Evolutionary conservation across 1,140 invertebrate species (phyloP), one percentile per base, ranked within the genome.

Genomic region (Contarinia nasturtii): DNA sequence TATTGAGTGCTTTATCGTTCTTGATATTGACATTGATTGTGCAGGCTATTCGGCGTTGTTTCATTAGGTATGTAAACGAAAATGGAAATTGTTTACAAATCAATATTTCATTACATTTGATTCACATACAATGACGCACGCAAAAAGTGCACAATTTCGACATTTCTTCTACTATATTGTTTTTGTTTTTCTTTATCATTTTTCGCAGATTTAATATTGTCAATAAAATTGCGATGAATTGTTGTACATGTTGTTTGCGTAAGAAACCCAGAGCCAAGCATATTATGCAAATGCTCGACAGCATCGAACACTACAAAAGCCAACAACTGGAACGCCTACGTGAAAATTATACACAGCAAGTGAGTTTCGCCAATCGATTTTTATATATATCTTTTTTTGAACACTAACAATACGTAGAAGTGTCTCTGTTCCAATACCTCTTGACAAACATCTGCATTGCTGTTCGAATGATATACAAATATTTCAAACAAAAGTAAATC

Each of bases 341-440:
- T 2, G 88, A 94, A 56, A 93, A 94, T 64, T 95, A 95, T 57
- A 80, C 83, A 14, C 75, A 80, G 60, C 90, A 95, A 71, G 82
- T 86, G 60, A 63, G 57, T 44, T n/a, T n/a, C n/a, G n/a, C n/a
- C n/a, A n/a, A n/a, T n/a, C n/a, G 33, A 50, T 22, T 51, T 46
- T 47, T 48, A n/a, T n/a, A n/a, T n/a, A n/a, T n/a, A n/a, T n/a
- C n/a, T n/a, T n/a, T n/a, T n/a, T n/a, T n/a, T n/a, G n/a, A n/a
- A n/a, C n/a, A n/a, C n/a, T n/a, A n/a, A n/a, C n/a, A n/a, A n/a
- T n/a, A n/a, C n/a, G n/a, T n/a, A n/a, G n/a, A n/a, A n/a, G n/a
- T n/a, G n/a, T n/a, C n/a, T n/a, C n/a, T 48, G 33, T 50, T 40
- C 60, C 18, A 27, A 33, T 44, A 34, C 18, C 7, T 36, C 33